Evolutionary conservation across 2,797 vertebrate genomes (phyloP).

Genomic region (Philypnodon macrostomus): DNA sequence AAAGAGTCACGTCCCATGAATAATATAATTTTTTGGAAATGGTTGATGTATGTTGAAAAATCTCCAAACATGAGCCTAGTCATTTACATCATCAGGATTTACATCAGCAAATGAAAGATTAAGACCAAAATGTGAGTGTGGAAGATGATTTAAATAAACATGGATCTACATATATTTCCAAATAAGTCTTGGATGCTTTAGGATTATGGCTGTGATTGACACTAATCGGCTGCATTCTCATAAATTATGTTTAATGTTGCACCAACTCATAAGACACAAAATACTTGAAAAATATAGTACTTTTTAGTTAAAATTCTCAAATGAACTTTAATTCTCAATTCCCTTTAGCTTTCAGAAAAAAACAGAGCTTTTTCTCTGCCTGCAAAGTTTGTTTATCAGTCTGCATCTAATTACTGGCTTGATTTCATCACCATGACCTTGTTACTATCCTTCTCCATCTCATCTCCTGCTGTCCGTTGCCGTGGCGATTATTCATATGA

Average conservation of each 20-base stretch:
- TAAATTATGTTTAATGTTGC: constrained; percentile 2
- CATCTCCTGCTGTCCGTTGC: not conserved
- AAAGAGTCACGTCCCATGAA: too few species aligned
- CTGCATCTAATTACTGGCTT: too few species aligned
- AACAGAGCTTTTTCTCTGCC: too few species aligned
- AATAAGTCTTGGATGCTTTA: constrained; percentile 4
- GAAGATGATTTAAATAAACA: not conserved
- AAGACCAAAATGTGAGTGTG: constrained; percentile 12
- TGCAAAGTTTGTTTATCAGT: not conserved
- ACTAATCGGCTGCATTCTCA: constrained; percentile 10
- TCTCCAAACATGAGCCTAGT: constrained; percentile 1
- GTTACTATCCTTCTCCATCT: not conserved
- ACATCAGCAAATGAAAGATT: constrained; percentile 12
- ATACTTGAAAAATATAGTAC: not conserved
- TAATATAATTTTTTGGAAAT: constrained; percentile 4
- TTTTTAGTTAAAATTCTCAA: not conserved
- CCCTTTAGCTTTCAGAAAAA: too few species aligned
- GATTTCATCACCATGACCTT: not conserved
- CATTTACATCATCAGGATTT: constrained; percentile 9
- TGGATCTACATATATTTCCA: constrained; percentile 4
- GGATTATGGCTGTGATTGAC: constrained; percentile 12
- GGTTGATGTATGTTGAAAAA: not conserved
- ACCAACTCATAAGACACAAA: not conserved
- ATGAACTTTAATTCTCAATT: not conserved
- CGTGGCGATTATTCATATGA: constrained; percentile 8